Conservation (phyloP, 2,797 vertebrate species). For the Parauchenoglanis punctatus region DNA sequence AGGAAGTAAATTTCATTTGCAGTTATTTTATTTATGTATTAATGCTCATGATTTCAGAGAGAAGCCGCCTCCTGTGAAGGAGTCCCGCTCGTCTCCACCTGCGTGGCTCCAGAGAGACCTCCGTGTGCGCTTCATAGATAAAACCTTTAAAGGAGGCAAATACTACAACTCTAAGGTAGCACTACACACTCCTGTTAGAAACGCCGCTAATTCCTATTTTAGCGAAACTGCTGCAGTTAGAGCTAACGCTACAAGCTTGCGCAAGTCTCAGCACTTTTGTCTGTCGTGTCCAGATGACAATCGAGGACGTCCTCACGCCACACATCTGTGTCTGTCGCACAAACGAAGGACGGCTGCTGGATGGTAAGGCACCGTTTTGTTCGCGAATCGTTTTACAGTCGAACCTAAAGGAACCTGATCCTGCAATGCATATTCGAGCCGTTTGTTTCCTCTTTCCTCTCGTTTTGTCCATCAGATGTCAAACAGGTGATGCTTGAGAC, state of each 20-base stretch:
- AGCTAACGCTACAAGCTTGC: no score
- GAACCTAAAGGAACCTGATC: not conserved
- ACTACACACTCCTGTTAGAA: not conserved
- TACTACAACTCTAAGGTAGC: constrained; percentile 94
- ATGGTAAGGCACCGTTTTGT: constrained; percentile 71
- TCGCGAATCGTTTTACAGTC: not conserved
- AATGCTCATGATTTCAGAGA: constrained; percentile 61
- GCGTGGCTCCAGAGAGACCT: constrained; percentile 89
- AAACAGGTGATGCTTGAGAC: constrained; percentile 88
- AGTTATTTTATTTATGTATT: not conserved
- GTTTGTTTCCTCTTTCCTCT: not conserved
- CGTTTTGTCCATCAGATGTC: constrained; percentile 70
- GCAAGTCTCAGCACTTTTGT: not conserved
- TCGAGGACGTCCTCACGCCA: constrained; percentile 86
- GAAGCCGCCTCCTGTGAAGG: constrained; percentile 69
- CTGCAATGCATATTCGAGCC: not conserved
- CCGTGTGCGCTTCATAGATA: constrained; percentile 88
- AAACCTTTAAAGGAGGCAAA: constrained; percentile 81
- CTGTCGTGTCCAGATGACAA: constrained; percentile 75
- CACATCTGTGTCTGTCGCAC: constrained; percentile 84
- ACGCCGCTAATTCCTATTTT: not conserved
- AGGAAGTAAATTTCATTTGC: no score
- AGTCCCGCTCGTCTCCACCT: constrained; percentile 63
- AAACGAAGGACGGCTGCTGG: constrained; percentile 83
- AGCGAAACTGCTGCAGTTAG: not conserved